Evolutionary conservation across 2,888 invertebrate genomes (phyloP).

Genomic region (Acronicta aceris): DNA sequence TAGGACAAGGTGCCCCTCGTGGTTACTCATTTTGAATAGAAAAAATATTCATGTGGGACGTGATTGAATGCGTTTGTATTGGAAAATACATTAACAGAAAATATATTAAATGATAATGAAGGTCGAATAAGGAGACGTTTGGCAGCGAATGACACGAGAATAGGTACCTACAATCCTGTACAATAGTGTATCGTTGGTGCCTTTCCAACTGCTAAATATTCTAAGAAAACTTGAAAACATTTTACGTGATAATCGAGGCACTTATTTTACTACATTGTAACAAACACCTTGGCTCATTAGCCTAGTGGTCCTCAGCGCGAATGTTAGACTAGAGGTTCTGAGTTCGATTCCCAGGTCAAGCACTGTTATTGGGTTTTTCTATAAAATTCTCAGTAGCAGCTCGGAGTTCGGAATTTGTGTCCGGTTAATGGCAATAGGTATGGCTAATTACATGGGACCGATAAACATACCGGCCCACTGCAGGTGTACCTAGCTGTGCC

Average conservation of each 20-base stretch:
- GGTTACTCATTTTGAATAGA: slow-evolving; percentile 15
- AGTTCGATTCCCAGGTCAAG: too few relatives aligned
- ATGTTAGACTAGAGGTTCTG: too few relatives aligned
- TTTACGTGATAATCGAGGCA: not conserved
- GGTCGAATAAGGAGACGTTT: slow-evolving; percentile 11
- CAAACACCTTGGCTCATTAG: too few relatives aligned
- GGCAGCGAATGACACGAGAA: slow-evolving; percentile 10
- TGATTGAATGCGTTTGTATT: slow-evolving; percentile 20
- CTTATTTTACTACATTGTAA: not conserved
- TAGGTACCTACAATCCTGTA: not conserved
- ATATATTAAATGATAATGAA: slow-evolving; percentile 17
- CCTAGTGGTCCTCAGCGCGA: too few relatives aligned
- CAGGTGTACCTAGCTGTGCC: too few relatives aligned
- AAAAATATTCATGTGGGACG: slow-evolving; percentile 22
- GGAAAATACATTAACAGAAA: slow-evolving; percentile 12
- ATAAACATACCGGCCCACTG: too few relatives aligned
- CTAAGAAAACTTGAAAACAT: too few relatives aligned
- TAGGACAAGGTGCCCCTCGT: slow-evolving; percentile 25
- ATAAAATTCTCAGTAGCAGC: too few relatives aligned
- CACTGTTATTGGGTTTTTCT: too few relatives aligned
- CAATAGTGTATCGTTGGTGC: not conserved
- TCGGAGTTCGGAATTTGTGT: too few relatives aligned
- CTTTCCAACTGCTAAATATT: not conserved
- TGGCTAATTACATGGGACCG: too few relatives aligned
- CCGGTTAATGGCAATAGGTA: too few relatives aligned